Base-by-base conservation (phyloP, 2,888 invertebrate genomes). In the Heliconius ethilla region DNA sequence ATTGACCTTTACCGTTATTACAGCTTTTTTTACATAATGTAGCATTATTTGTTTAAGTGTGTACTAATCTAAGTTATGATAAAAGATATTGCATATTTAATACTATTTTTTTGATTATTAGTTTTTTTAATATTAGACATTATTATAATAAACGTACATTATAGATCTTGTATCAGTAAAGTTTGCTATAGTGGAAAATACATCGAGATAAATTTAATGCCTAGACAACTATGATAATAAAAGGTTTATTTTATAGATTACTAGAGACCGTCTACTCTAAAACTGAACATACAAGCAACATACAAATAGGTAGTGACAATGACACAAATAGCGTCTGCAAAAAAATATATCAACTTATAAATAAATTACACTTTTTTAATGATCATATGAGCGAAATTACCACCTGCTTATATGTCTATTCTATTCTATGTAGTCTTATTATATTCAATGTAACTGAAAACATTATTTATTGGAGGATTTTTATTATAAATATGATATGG, bases 1-100 rank as follows among this genome's bases (percentile, higher is more conserved):
- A 75, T 75, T 72, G 76, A 75, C 75, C 77, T 79, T 62, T n/a
- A 40, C 55, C 7, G 62, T 66, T 77, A 33, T n/a, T 29, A 22
- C 45, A 55, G 22, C n/a, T 55, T 40, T 55, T 29, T 66, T 29
- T 74, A 74, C 27, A 22, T 37, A 37, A 18, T 55, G 9, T 11
- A 27, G 25, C 18, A 62, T 73, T 73, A 7, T 22, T 72, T 37
- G 9, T 63, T 63, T 33, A 11, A 62, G 18, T 74, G n/a, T 67
- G n/a, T 15, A 40, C 37, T 67, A 40, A 40, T 25, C 69, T 2
- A 45, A 25, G 37, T 45, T 69, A 25, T 45, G 3, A 69, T 69
- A 45, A 45, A 69, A 18, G 25, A 27, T 45, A 51, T 6, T 0
- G 25, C 40, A 37, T 7, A 6, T 67, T n/a, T 40, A 40, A 40